phyloP scores from a whole-genome alignment of 2,113 vertebrate genomes.

The Phaethornis superciliosus region DNA sequence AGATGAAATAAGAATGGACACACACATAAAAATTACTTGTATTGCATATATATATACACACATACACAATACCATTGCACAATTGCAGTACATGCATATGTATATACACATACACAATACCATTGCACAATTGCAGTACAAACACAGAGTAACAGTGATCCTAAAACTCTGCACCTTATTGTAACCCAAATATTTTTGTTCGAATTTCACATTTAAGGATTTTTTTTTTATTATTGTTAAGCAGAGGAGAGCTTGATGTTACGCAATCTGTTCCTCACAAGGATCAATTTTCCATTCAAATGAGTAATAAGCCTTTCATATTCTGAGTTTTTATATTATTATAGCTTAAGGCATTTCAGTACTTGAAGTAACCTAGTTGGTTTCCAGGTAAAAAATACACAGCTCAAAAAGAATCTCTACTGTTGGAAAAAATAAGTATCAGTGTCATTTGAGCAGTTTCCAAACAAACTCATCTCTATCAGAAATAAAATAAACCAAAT shows the following conservation, averaged over 20 bases:
- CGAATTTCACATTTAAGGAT: neutral
- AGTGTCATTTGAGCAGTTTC: neutral
- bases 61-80: neutral
- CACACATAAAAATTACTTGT: neutral
- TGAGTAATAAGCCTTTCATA: neutral
- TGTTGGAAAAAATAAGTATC: neutral
- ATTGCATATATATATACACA: fast-evolving
- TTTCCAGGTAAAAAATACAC: neutral
- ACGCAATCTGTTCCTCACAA: neutral
- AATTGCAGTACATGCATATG: no score
- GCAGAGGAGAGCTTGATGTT: neutral
- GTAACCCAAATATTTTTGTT: neutral
- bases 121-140: neutral
- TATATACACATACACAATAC: fast-evolving
- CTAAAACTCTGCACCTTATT: neutral
- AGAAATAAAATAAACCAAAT: neutral
- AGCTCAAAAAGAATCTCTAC: neutral
- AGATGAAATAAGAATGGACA: neutral
- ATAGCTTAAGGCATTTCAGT: neutral
- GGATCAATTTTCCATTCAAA: neutral
- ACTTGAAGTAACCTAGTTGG: neutral
- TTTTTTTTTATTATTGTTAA: neutral
- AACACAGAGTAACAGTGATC: no score
- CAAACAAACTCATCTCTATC: neutral
- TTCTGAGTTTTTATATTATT: neutral